A percentile compares a stretch with the other conserved stretches of the same genome.
These are phyloP conservation scores for Parotocinclus haroldoi DNA, from an alignment of 2,797 vertebrate species.

Conservation along the genomic window DNA sequence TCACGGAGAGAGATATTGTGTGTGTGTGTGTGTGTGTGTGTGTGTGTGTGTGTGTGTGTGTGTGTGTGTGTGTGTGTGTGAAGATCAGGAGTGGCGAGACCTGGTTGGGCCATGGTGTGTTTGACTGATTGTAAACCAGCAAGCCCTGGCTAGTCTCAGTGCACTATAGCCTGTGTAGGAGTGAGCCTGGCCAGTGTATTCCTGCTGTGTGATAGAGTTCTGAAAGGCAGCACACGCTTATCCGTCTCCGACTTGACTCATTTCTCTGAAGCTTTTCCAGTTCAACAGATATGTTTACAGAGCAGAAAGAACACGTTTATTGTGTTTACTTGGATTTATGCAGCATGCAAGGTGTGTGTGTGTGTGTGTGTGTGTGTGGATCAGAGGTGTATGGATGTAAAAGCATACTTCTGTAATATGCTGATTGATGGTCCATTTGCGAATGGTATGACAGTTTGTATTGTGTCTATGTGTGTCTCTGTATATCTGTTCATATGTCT, in stretches of 20 bases:
- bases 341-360: slow-evolving; percentile 47
- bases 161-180: slow-evolving; percentile 61
- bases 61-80: slow-evolving; percentile 5
- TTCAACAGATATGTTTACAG: slow-evolving; percentile 62
- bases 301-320: slow-evolving; percentile 65
- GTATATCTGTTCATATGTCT: slow-evolving; percentile 17
- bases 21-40: slow-evolving; percentile 9
- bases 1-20: too few relatives aligned
- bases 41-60: slow-evolving; percentile 5
- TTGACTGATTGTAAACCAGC: slow-evolving; percentile 78
- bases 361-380: slow-evolving; percentile 46
- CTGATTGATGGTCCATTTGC: background rate
- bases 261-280: slow-evolving; percentile 63
- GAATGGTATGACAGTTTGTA: slow-evolving; percentile 30
- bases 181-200: slow-evolving; percentile 57
- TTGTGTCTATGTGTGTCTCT: slow-evolving; percentile 43
- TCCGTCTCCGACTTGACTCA: slow-evolving; percentile 57
- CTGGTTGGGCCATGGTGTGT: slow-evolving; percentile 52
- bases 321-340: slow-evolving; percentile 62
- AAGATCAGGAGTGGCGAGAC: slow-evolving; percentile 42
- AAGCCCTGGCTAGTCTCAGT: slow-evolving; percentile 71
- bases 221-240: slow-evolving; percentile 53
- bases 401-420: background rate
- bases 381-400: slow-evolving; percentile 7
- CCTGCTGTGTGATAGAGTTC: slow-evolving; percentile 40